A percentile compares a stretch with the other conserved stretches of the same genome.
phyloP scores from a whole-genome alignment of 2,888 invertebrate genomes.

The Zonitis immaculata region DNA sequence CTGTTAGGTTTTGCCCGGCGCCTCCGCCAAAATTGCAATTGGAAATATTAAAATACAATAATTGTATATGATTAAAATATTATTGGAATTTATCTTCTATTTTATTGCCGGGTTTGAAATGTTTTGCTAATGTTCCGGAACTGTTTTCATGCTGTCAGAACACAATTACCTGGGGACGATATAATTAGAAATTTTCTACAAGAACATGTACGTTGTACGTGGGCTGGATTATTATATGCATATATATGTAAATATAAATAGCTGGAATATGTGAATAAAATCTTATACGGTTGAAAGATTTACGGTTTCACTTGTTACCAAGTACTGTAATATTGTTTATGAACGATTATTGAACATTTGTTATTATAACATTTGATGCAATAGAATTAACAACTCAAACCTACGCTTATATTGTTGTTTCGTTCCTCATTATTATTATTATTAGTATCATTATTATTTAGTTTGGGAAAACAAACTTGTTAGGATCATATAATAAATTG shows the following conservation, averaged over 20 bases:
- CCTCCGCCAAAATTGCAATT: not conserved
- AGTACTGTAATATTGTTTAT: conserved; percentile 18
- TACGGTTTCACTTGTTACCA: conserved; percentile 18
- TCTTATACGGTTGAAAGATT: conserved; percentile 6
- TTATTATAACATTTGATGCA: conserved; percentile 13
- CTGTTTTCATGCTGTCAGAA: conserved; percentile 23
- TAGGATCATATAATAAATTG: conserved; percentile 10
- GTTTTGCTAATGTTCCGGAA: not conserved
- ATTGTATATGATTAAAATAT: not conserved
- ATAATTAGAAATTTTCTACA: conserved; percentile 27
- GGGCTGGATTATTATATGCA: not conserved
- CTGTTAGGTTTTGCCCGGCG: not conserved
- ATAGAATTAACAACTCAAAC: conserved; percentile 18
- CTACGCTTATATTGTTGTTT: conserved; percentile 6
- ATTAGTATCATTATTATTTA: no score
- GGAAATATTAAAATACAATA: not conserved
- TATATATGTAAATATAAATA: not conserved
- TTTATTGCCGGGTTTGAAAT: not conserved
- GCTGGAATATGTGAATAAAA: not conserved
- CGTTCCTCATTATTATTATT: not conserved
- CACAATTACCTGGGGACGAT: conserved; percentile 30
- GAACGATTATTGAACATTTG: conserved; percentile 10
- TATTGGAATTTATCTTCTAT: not conserved
- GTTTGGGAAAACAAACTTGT: not conserved
- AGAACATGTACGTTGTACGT: conserved; percentile 1